These are phyloP conservation scores for Perca schrenkii DNA, from an alignment of 2,113 vertebrate species.

Conservation along the genomic window DNA sequence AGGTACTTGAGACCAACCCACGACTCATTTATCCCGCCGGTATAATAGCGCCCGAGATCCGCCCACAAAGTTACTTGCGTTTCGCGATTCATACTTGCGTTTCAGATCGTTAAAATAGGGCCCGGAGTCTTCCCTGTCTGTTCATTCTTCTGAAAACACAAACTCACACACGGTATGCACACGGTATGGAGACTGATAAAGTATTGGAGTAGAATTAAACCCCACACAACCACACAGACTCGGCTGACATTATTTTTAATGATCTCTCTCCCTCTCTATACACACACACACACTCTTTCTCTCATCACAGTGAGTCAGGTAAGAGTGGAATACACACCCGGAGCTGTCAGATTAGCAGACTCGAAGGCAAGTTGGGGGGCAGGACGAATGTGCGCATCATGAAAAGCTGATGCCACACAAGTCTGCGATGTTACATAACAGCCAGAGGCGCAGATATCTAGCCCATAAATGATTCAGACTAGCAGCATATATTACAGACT, in stretches of 20 bases:
- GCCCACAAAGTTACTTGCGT: too few relatives aligned
- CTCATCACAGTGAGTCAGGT: not conserved
- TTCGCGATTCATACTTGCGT: too few relatives aligned
- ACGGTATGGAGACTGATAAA: conserved; percentile 13
- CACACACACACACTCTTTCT: not conserved
- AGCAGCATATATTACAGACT: conserved; percentile 25
- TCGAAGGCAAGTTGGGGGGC: conserved; percentile 4
- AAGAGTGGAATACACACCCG: conserved; percentile 6
- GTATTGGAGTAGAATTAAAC: conserved; percentile 2
- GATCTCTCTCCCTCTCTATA: not conserved
- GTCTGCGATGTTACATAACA: conserved; percentile 35
- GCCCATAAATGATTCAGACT: conserved; percentile 51
- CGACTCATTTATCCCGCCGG: too few relatives aligned
- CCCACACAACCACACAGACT: not conserved
- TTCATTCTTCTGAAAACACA: conserved; percentile 13
- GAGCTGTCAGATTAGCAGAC: conserved; percentile 49
- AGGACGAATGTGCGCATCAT: conserved; percentile 9
- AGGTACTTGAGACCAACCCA: too few relatives aligned
- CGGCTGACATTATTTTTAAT: conserved; percentile 29
- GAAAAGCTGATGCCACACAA: conserved; percentile 25
- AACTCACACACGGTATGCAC: not conserved
- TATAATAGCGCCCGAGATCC: too few relatives aligned
- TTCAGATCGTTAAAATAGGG: too few relatives aligned
- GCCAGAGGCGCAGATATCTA: conserved; percentile 3
- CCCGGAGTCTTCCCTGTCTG: not conserved